A percentile compares a stretch with the other conserved stretches of the same genome.
phyloP scores from a whole-genome alignment of 2,113 vertebrate species.

The Amphiprion percula region DNA sequence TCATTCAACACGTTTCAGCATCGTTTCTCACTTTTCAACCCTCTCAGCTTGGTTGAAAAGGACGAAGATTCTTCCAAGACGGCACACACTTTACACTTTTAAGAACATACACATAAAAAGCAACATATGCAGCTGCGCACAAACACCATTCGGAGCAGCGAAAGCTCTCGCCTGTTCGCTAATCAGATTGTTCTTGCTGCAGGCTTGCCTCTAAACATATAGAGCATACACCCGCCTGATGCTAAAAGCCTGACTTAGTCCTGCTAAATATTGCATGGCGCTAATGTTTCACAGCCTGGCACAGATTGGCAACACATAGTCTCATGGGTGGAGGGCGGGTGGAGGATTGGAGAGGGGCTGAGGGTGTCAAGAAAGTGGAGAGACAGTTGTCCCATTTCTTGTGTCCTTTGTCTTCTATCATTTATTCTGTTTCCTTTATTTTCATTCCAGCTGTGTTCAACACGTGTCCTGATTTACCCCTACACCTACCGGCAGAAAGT shows the following conservation, averaged over 20 bases:
- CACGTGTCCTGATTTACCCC: not conserved
- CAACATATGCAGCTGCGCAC: slow-evolving; percentile 1
- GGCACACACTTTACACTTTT: slow-evolving; percentile 7
- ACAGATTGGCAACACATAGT: slow-evolving; percentile 74
- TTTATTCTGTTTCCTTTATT: not conserved
- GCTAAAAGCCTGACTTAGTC: slow-evolving; percentile 85
- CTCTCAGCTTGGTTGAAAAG: slow-evolving; percentile 18
- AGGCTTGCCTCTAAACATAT: slow-evolving; percentile 77
- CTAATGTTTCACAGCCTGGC: slow-evolving; percentile 78
- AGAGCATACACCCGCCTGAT: slow-evolving; percentile 52
- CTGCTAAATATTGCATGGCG: slow-evolving; percentile 82
- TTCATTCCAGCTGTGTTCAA: not conserved
- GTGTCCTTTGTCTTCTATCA: not conserved
- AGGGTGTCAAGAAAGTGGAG: slow-evolving; percentile 14
- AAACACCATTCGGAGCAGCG: slow-evolving; percentile 38
- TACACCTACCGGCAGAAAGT: no score
- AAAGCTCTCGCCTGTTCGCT: slow-evolving; percentile 62
- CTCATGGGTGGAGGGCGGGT: slow-evolving; percentile 60
- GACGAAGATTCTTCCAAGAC: slow-evolving; percentile 10
- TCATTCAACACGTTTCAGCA: slow-evolving; percentile 23
- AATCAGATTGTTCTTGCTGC: slow-evolving; percentile 79
- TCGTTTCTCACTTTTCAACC: slow-evolving; percentile 26
- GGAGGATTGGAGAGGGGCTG: not conserved
- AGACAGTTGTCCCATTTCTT: not conserved
- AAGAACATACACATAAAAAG: slow-evolving; percentile 10